Evolutionary conservation across 2,113 vertebrate species (phyloP).

Genomic region (Thalassarche chlororhynchos): DNA sequence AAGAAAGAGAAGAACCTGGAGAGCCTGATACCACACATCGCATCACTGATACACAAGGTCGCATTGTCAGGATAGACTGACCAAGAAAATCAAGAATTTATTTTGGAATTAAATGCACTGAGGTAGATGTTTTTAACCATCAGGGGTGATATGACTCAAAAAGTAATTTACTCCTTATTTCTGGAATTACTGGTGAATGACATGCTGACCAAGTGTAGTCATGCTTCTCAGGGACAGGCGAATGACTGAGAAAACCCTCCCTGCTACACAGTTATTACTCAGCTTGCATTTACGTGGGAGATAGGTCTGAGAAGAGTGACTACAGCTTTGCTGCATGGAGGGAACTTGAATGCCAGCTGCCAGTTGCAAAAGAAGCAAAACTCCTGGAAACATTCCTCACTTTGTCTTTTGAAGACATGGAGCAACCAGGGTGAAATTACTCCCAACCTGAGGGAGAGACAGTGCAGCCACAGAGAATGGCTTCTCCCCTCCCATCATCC

Average conservation of each 20-base stretch:
- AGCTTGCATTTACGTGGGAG: background rate
- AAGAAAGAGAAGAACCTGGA: background rate
- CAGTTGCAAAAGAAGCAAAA: background rate
- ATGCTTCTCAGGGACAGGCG: background rate
- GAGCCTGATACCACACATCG: background rate
- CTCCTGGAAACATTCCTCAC: background rate
- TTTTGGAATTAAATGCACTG: background rate
- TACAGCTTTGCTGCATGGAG: background rate
- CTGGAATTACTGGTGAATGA: background rate
- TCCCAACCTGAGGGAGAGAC: background rate
- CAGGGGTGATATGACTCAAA: background rate
- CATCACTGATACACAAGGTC: background rate
- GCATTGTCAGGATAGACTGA: background rate
- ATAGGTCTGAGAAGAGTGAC: background rate
- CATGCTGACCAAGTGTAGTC: background rate
- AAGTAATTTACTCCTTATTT: background rate
- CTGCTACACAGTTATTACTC: background rate
- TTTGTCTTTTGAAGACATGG: background rate
- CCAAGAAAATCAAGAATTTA: background rate
- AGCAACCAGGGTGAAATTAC: background rate
- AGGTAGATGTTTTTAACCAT: background rate
- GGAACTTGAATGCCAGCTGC: background rate
- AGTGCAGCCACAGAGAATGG: background rate
- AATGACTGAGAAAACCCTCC: background rate
- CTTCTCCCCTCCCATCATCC: background rate